Evolutionary conservation across 2,888 invertebrate species (phyloP).

Genomic region (Conomelus anceps): DNA sequence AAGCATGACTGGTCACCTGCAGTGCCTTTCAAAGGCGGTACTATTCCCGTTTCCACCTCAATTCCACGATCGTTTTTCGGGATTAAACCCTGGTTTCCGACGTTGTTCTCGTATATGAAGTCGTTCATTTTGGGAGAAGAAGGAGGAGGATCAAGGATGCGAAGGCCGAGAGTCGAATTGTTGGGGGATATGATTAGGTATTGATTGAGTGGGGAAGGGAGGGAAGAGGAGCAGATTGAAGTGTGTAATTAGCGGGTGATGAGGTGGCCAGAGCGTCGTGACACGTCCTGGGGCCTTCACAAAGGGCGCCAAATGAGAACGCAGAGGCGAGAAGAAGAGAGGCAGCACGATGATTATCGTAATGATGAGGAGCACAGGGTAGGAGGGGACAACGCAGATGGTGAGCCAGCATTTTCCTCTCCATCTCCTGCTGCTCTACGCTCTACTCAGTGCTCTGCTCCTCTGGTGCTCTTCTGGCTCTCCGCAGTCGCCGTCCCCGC

Average conservation of each 20-base stretch:
- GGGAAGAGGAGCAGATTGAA: neutral
- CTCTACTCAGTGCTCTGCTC: neutral
- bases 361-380: neutral
- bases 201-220: neutral
- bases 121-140: neutral
- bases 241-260: neutral
- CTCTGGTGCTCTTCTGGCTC: too few relatives aligned
- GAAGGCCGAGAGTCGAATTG: neutral
- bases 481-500: too few relatives aligned
- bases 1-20: neutral
- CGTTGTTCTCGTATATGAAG: neutral
- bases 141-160: neutral
- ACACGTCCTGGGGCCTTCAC: neutral
- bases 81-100: neutral
- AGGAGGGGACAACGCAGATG: neutral
- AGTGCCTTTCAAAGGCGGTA: neutral
- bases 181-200: neutral
- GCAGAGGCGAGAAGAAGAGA: neutral
- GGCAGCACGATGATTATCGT: neutral
- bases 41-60: neutral
- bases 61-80: neutral
- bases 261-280: neutral
- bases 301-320: neutral
- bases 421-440: neutral
- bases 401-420: neutral